Evolutionary conservation across 2,113 vertebrate genomes (phyloP).

Genomic region (Antigone vipio): DNA sequence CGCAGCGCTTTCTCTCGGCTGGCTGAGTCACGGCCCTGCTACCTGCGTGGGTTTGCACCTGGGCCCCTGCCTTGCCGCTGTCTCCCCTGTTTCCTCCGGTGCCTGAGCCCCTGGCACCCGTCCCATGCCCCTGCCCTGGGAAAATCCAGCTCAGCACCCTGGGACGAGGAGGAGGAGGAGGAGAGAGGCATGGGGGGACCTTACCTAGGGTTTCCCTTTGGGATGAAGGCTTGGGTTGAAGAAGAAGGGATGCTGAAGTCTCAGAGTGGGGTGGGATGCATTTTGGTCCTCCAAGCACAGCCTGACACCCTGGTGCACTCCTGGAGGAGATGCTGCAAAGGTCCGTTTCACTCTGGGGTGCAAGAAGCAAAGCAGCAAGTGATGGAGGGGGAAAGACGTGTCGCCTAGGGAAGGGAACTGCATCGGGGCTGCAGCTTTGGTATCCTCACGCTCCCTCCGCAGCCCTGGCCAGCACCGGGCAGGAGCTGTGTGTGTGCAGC

Average conservation of each 20-base stretch:
- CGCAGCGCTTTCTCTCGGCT: fast-evolving
- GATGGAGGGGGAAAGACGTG: fast-evolving
- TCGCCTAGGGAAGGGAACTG: background rate
- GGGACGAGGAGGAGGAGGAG: background rate
- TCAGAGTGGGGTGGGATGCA: fast-evolving
- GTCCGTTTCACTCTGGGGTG: background rate
- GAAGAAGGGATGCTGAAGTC: background rate
- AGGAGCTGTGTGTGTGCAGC: background rate
- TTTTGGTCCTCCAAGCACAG: background rate
- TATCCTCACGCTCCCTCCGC: too few relatives aligned
- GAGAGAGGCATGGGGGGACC: background rate
- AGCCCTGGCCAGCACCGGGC: fast-evolving
- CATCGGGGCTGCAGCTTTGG: background rate
- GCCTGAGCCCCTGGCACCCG: background rate
- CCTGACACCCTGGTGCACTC: background rate
- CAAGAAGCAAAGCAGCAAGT: background rate
- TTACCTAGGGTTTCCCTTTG: background rate
- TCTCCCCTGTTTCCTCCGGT: constrained; percentile 43
- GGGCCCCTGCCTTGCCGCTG: background rate
- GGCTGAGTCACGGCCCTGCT: constrained; percentile 42
- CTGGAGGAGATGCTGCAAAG: background rate
- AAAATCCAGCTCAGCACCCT: background rate
- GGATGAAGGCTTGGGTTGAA: background rate
- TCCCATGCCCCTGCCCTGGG: fast-evolving
- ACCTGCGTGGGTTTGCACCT: background rate